Evolutionary conservation across 2,113 vertebrate species (phyloP).

Genomic region (Columbina picui): DNA sequence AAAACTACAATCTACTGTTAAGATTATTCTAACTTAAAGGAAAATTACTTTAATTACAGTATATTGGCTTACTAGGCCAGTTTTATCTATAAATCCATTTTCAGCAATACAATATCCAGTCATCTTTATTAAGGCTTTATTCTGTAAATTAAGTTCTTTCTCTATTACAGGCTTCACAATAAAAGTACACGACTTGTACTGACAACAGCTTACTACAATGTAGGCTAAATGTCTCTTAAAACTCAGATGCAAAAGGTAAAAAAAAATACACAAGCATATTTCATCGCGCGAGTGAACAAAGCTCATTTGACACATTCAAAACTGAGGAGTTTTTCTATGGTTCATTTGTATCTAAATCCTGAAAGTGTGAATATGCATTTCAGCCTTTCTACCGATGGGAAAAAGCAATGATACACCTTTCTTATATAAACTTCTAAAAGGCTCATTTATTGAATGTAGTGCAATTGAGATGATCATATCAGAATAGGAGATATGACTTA

Average conservation of each 20-base stretch:
- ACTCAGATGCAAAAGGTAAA: background rate
- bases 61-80: background rate
- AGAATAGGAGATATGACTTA: background rate
- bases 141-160: slow-evolving; percentile 4
- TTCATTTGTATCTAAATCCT: background rate
- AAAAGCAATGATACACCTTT: background rate
- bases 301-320: background rate
- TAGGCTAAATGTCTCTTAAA: background rate
- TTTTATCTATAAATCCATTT: slow-evolving; percentile 37
- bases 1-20: background rate
- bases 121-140: slow-evolving; percentile 13
- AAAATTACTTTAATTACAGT: slow-evolving; percentile 3
- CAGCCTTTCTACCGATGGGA: background rate
- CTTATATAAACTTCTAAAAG: background rate
- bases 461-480: background rate
- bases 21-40: background rate
- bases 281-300: background rate
- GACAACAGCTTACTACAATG: background rate
- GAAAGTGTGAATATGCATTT: background rate
- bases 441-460: background rate
- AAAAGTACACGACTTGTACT: background rate
- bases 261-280: background rate
- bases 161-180: background rate
- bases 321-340: background rate
- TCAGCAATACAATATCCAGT: background rate